Evolutionary conservation across 2,888 invertebrate species (phyloP), one percentile per base, ranked within the genome.

Genomic region (Brenthis ino): DNA sequence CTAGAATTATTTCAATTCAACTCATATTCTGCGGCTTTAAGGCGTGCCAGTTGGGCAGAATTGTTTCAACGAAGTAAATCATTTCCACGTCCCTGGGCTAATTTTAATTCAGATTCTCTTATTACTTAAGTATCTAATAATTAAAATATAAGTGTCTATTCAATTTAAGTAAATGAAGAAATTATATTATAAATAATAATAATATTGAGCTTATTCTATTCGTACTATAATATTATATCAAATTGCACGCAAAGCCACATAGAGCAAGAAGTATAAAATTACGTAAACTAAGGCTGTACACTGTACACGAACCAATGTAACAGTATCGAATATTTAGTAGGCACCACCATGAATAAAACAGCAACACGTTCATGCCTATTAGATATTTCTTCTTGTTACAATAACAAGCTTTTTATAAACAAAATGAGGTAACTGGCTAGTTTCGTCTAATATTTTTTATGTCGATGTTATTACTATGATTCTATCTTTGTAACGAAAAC

Each of bases 261-360:
- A 16, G n/a, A 28, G 3, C 50, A 12, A 5, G 24, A 48, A 28
- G 48, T 60, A 24, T 58, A n/a, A 28, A 60, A 60, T 60, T 60
- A 60, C 50, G 60, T 60, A 60, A 33, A 60, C 50, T 60, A 28
- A 60, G n/a, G 50, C 16, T 28, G 5, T 14, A 60, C 69, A 54
- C 55, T 28, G 5, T 24, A 60, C 50, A 50, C 12, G 16, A 60
- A 50, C 28, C 48, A 33, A 60, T 60, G 50, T 60, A 60, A 60
- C 60, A 33, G 60, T 60, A 60, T 60, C 60, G 60, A 60, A 60
- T 60, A 60, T 60, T 60, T 60, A 60, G 50, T 60, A 60, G 60
- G 33, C 50, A 60, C 28, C 51, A 56, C 58, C 55, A 47, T 55
- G 16, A 28, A 43, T 64, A 47, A 55, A 47, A 28, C n/a, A 48